Base-by-base conservation (phyloP, 2,888 invertebrate genomes). In the Apotomis capreana region DNA sequence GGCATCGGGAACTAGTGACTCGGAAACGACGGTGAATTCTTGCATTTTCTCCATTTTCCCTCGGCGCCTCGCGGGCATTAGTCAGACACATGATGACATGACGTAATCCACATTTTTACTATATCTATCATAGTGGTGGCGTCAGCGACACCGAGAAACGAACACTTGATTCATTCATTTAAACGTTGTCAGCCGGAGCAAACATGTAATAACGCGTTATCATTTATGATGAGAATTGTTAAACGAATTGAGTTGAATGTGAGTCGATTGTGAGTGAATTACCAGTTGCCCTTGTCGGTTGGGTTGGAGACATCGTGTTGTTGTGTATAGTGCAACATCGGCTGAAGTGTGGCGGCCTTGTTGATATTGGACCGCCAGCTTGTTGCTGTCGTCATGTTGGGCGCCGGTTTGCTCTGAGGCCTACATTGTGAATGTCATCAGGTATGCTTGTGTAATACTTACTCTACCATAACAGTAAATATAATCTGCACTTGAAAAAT, bases 41-140 rank as follows among this genome's bases (percentile, higher is more conserved):
- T 62, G 64, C 59, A 65, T 69, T 71, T 74, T 61, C 71, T 72
- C 68, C 57, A 52, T 74, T 67, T 74, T 74, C 64, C 49, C 61
- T 12, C 49, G 65, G 37, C 58, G 58, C 40, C 65, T 63, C 36
- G 52, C n/a, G 61, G 69, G 69, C 65, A 65, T 74, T 72, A 74
- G 74, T 74, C 74, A 74, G 68, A 26, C 59, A 55, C 58, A 63
- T 63, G 68, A 70, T 77, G 74, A 77, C 72, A 79, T 86, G 84
- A 85, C 83, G 84, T 79, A 82, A 83, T 75, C 72, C 72, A 68
- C 76, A 75, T 79, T 80, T 83, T 81, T 81, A 83, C 79, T 81
- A 78, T 78, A 81, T 81, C 80, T 81, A 83, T 83, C 78, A 81
- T 79, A 61, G 73, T 49, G 67, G 51, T 76, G 73, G 74, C 79